phyloP scores from a whole-genome alignment of 2,888 invertebrate species.

The Catocala fraxini region DNA sequence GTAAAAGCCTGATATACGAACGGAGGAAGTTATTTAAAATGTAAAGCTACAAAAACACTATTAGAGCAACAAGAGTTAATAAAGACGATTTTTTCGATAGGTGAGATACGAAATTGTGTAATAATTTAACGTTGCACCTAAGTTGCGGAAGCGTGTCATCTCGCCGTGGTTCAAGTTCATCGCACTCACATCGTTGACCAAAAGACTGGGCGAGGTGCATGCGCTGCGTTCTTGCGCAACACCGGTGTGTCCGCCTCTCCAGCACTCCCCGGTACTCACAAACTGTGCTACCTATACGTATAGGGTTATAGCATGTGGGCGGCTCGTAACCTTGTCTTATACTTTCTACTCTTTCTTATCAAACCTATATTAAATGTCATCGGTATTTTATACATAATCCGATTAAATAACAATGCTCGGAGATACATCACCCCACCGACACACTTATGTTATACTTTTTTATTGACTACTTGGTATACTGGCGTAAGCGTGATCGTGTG shows the following conservation, averaged over 20 bases:
- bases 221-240: slow-evolving; percentile 48
- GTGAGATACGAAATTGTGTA: slow-evolving; percentile 27
- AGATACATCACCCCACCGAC: too few relatives aligned
- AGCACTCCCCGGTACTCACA: slow-evolving; percentile 36
- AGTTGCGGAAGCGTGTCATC: slow-evolving; percentile 37
- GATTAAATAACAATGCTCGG: too few relatives aligned
- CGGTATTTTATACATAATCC: neutral
- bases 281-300: slow-evolving; percentile 24
- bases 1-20: neutral
- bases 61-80: slow-evolving; percentile 35
- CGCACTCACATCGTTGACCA: slow-evolving; percentile 61
- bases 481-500: too few relatives aligned
- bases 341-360: slow-evolving; percentile 53
- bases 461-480: too few relatives aligned
- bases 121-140: slow-evolving; percentile 29
- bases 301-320: slow-evolving; percentile 23
- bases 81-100: slow-evolving; percentile 24
- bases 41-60: neutral
- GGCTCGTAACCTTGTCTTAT: slow-evolving; percentile 51
- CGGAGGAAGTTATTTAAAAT: neutral
- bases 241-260: slow-evolving; percentile 7
- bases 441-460: too few relatives aligned
- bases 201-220: slow-evolving; percentile 41
- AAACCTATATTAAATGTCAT: slow-evolving; percentile 10
- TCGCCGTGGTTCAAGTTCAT: slow-evolving; percentile 65